Evolutionary conservation across 2,113 vertebrate species (phyloP).

Genomic region (Sapayoa aenigma): DNA sequence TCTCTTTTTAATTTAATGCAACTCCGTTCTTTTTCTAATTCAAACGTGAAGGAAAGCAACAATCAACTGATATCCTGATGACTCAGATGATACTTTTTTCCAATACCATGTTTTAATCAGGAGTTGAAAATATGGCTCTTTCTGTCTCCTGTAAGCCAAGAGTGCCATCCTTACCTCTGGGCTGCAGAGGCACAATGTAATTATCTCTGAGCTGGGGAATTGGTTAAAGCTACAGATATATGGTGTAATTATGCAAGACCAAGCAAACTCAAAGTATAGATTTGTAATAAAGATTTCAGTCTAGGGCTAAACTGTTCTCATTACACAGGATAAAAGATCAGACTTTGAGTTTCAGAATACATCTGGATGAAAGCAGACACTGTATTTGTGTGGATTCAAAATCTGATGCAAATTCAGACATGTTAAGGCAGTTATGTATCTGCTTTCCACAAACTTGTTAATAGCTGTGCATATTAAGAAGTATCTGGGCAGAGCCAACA

Average conservation of each 20-base stretch:
- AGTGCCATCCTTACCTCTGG: neutral
- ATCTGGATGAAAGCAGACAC: neutral
- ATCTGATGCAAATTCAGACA: neutral
- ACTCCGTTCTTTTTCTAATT: neutral
- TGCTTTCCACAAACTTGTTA: neutral
- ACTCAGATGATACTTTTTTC: neutral
- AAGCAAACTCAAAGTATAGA: neutral
- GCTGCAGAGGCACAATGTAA: neutral
- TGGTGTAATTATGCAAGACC: neutral
- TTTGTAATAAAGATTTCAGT: neutral
- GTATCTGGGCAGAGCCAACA: neutral
- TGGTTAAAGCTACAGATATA: neutral
- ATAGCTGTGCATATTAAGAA: neutral
- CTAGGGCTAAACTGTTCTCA: neutral
- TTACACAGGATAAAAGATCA: neutral
- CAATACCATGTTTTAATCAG: slow-evolving; percentile 3
- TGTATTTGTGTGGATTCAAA: neutral
- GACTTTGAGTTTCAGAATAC: neutral
- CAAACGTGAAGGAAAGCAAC: neutral
- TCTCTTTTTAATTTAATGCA: neutral
- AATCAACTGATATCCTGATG: neutral
- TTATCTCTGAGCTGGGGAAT: neutral
- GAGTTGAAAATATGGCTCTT: neutral
- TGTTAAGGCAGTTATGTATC: neutral
- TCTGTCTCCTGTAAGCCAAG: neutral